Conservation (phyloP, 2,888 invertebrate species). For the Plebejus argus region DNA sequence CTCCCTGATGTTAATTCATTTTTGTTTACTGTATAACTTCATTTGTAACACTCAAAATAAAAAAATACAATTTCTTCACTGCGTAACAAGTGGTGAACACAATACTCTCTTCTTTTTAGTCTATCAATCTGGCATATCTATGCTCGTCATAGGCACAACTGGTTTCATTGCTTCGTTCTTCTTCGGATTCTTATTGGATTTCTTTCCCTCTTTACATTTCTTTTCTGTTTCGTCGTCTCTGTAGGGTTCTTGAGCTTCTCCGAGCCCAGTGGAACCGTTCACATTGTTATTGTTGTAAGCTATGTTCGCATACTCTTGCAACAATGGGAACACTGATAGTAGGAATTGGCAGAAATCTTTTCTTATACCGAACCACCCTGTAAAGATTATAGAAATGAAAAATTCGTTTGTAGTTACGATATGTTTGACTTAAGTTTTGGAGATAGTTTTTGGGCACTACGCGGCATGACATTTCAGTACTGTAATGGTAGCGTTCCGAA, state of each 20-base stretch:
- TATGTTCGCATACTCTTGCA: conserved; percentile 99
- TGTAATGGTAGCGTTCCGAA: too few species aligned
- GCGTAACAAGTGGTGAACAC: conserved; percentile 57
- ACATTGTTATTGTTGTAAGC: conserved; percentile 91
- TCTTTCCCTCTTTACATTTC: conserved; percentile 81
- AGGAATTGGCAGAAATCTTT: conserved; percentile 98
- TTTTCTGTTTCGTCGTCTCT: conserved; percentile 68
- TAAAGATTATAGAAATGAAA: conserved; percentile 48
- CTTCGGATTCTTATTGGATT: conserved; percentile 84
- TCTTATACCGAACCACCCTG: conserved; percentile 99
- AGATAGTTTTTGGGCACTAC: too few species aligned
- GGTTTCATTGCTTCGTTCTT: conserved; percentile 91
- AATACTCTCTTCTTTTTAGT: conserved; percentile 43
- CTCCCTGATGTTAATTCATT: background rate
- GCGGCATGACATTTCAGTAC: too few species aligned
- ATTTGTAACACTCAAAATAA: conserved; percentile 44
- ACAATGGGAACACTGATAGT: conserved; percentile 94
- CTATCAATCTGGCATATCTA: conserved; percentile 94
- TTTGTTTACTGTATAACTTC: background rate
- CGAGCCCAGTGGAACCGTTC: conserved; percentile 55
- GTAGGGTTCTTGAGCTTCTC: conserved; percentile 74
- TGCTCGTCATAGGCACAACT: conserved; percentile 93
- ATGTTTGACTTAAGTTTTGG: too few species aligned
- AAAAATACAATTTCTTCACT: conserved; percentile 20
- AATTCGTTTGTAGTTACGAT: too few species aligned